Percentiles rank a stretch among this genome's conserved stretches.
phyloP scores from a whole-genome alignment of 1,140 invertebrate genomes.

The Trachelipus rathkii region DNA sequence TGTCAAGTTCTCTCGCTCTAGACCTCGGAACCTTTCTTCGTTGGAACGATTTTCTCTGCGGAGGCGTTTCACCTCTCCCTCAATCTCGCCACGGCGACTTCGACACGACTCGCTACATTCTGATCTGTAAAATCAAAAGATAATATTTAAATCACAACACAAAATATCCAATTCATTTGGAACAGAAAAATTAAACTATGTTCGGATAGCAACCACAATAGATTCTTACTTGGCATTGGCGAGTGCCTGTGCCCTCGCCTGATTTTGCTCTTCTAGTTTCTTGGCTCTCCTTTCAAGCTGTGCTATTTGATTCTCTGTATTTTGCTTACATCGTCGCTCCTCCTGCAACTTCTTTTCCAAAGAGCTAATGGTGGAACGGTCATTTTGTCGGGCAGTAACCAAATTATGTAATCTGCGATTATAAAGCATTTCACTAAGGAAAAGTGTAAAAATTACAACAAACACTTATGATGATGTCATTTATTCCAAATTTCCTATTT shows the following conservation, averaged over 20 bases:
- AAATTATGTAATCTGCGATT: conserved; percentile 64
- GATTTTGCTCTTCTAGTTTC: conserved; percentile 63
- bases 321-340: conserved; percentile 69
- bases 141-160: too few relatives aligned
- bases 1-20: conserved; percentile 57
- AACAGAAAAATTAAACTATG: too few relatives aligned
- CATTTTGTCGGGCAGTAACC: conserved; percentile 65
- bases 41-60: conserved; percentile 67
- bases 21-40: conserved; percentile 63
- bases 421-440: conserved; percentile 14
- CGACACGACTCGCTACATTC: conserved; percentile 76
- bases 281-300: conserved; percentile 66
- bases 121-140: conserved; percentile 9
- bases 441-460: not conserved
- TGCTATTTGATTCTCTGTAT: conserved; percentile 70
- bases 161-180: too few relatives aligned
- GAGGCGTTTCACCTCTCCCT: conserved; percentile 69
- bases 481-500: too few relatives aligned
- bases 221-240: conserved; percentile 50
- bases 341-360: conserved; percentile 78
- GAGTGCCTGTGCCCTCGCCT: conserved; percentile 51
- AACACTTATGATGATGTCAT: too few relatives aligned
- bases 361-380: conserved; percentile 68
- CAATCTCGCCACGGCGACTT: conserved; percentile 66
- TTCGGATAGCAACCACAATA: too few relatives aligned